Conservation (phyloP, 1,140 invertebrate species). For the Lordiphosa mommai region DNA sequence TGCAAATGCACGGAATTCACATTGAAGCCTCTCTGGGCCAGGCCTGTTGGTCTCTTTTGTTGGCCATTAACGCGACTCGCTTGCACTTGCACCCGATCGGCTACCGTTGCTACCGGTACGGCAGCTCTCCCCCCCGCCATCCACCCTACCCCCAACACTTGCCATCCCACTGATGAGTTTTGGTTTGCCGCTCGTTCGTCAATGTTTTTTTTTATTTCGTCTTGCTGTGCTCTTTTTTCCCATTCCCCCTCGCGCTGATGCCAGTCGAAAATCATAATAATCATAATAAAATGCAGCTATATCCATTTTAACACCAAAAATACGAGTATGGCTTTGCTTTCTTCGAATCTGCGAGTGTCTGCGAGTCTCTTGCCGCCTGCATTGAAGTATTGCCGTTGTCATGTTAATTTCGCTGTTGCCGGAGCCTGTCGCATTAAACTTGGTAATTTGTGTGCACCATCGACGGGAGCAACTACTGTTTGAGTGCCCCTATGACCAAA, state of each 20-base stretch:
- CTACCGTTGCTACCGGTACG: conserved; percentile 66
- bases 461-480: conserved; percentile 57
- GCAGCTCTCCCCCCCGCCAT: conserved; percentile 4
- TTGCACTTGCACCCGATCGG: conserved; percentile 52
- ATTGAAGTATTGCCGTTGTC: conserved; percentile 69
- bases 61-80: conserved; percentile 64
- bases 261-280: conserved; percentile 74
- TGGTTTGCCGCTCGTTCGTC: conserved; percentile 55
- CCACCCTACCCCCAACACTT: not conserved
- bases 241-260: conserved; percentile 20
- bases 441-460: conserved; percentile 70
- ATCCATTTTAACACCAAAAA: conserved; percentile 77
- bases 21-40: conserved; percentile 45
- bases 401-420: conserved; percentile 53
- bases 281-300: conserved; percentile 77
- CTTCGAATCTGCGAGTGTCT: conserved; percentile 3
- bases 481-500: conserved; percentile 18
- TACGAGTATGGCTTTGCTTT: conserved; percentile 41
- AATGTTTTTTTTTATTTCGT: conserved; percentile 68
- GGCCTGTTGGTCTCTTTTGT: conserved; percentile 3
- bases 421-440: conserved; percentile 66
- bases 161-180: conserved; percentile 65
- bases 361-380: conserved; percentile 9
- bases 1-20: conserved; percentile 77
- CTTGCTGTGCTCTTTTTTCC: conserved; percentile 43